Base-by-base conservation (phyloP, 1,140 invertebrate species). In the Piezodorus guildinii region DNA sequence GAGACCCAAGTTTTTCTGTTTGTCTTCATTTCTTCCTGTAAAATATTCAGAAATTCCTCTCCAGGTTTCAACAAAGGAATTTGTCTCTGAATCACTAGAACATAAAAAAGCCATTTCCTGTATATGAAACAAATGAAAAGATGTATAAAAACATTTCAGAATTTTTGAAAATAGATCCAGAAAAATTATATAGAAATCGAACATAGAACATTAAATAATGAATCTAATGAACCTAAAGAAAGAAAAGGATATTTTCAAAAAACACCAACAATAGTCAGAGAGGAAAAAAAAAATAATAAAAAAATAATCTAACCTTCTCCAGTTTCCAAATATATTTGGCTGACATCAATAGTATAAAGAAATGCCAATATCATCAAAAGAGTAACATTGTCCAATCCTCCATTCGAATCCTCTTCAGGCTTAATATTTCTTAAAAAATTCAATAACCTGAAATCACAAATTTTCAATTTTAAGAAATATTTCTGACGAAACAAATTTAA, bases 301-400 rank as follows among this genome's bases (percentile, higher is more conserved):
- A n/a, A n/a, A n/a, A n/a, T n/a, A n/a, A n/a, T n/a, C n/a, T n/a
- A n/a, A 78, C 77, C 76, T 73, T 80, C 77, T 66, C 83, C 80
- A 68, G 81, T 79, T 68, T 83, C 80, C 66, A 68, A 76, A 67
- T 88, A 81, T 21, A 92, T 74, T 30, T 93, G 79, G 66, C 87
- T 91, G 1, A 92, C 76, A 77, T 96, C 92, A 43, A 94, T 78
- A 0, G 87, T 82, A 73, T 92, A 91, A 4, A 96, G 73, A 17
- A 95, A 72, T 0, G 91, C 84, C 84, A 94, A 88, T 44, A 90
- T 77, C 6, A 95, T 74, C 23, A 85, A 83, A 0, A 94, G 73
- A 0, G 85, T 86, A 0, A 92, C 83, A 73, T 85, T 83, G 70
- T 91, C 87, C 23, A 93, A 75, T 58, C 74, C 77, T 52, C 80